Evolutionary conservation across 92 coral and sea anemone species (phyloP), one percentile per base, ranked within the genome.

Genomic region (Phenganax stokvisi): DNA sequence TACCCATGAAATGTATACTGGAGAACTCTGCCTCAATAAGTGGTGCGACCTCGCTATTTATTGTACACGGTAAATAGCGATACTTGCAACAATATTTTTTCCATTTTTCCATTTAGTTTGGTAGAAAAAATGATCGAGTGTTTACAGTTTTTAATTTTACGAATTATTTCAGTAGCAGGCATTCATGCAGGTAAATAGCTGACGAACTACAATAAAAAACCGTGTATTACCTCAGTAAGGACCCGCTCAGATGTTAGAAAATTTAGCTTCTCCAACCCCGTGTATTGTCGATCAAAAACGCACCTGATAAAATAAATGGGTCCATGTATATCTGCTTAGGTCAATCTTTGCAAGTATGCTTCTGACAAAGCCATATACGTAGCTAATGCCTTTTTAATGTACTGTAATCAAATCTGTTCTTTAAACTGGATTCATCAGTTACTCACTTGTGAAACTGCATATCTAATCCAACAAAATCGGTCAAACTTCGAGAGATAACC

Each of bases 261-360:
- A 6, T 63, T 65, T 12, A 90, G 87, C 37, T 85, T 77, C 28
- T 80, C 85, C 55, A 90, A 68, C 53, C 89, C 87, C 75, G 92
- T 93, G 88, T 86, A 89, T 58, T 89, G 89, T 58, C 98, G 96
- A 84, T 91, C 98, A 63, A 85, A 91, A 31, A 89, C 80, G 81
- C 98, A 93, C 71, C 98, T 93, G 75, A 28, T 59, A 56, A 60
- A 29, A 55, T 59, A 10, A 59, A 59, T 25, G 20, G 17, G 64
- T 59, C 15, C 64, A 25, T 59, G 17, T 0, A 59, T 25, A 12
- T 59, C 0, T 20, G 17, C 20, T 59, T 59, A 59, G 6, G 20
- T n/a, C 64, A 25, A 59, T 13, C 7, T 9, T n/a, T 59, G 0
- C 6, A 25, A 25, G 20, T 59, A 13, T 59, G 12, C 17, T 7